Base-by-base conservation (phyloP, 2,888 invertebrate species). In the Lithophane socia region DNA sequence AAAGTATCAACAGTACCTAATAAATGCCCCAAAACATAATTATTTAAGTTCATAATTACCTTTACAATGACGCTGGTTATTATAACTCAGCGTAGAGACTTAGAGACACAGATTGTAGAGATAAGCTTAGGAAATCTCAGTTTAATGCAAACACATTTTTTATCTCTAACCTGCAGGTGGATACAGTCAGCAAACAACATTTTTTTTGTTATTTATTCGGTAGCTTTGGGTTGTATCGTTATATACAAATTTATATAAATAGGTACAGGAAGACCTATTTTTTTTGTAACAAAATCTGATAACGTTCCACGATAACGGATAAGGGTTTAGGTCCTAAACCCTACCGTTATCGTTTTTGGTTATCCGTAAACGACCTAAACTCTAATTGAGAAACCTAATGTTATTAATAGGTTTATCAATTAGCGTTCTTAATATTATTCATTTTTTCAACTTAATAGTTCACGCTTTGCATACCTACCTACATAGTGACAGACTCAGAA, bases 111-210 rank as follows among this genome's bases (percentile, higher is more conserved):
- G 37, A 37, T 37, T 37, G 44, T 37, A 58, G 65, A 82, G 87
- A 85, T 85, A 87, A 87, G 79, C 77, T 61, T 56, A 79, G 52
- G 77, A 86, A 86, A 87, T 85, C 83, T 83, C 65, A 44, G 71
- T 74, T 47, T 42, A 85, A 79, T 69, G 75, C 67, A 83, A 86
- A 85, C 86, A 84, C 29, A 68, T 42, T 66, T 69, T 69, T 83
- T 87, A 87, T 87, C 87, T 79, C 52, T 52, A 58, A 49, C 77
- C 42, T 68, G 72, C 70, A 73, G 68, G 73, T 86, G 68, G 67
- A 72, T 75, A 80, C 58, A 68, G 71, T 74, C 64, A 42, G 75
- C 80, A 86, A 80, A 86, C 80, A 78, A 66, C 2, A 18, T 37
- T n/a, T 58, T 65, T 75, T 75, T 68, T 61, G 44, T 75, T 73